Base-by-base conservation (phyloP, 2,113 vertebrate genomes). In the Rhinopomastus cyanomelas region DNA sequence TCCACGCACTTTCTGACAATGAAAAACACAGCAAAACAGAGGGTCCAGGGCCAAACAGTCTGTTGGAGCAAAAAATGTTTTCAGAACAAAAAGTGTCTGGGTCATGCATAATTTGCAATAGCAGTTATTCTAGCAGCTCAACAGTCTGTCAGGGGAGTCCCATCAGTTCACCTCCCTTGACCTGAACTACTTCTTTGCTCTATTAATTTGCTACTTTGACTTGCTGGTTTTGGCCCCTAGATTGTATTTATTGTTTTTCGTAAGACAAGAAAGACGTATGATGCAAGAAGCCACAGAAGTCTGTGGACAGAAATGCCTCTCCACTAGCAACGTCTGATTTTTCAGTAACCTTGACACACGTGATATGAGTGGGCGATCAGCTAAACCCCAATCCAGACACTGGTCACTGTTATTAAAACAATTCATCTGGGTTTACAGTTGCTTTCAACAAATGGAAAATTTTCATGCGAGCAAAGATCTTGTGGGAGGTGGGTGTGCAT, bases 31-130 rank as follows among this genome's bases (percentile, higher is more conserved):
- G 81, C 66, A 93, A 85, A 93, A 78, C 36, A 78, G 74, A 78
- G 74, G 57, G 53, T 91, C 53, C 26, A 59, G 79, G 74, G 81
- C 61, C 71, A 81, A 89, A 78, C 48, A 78, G 52, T 62, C 82
- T 78, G 34, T 74, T 81, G 53, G 36, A 81, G 61, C 79, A 85
- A 78, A 90, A 94, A 95, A 57, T 81, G 66, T 92, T 94, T 91
- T 89, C 81, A 89, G 86, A 94, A 85, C 66, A 94, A 71, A 66
- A 91, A 89, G 82, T 85, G 71, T 62, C 67, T 62, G 57, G 76
- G 92, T 91, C 88, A 62, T 42, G 49, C 82, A 84, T 62, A 91
- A 75, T 87, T 84, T 75, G 74, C 0, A 1, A 75, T 59, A 84
- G 56, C 55, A 81, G 48, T 66, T 87, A 61, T 62, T 66, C 53